Conservation (phyloP, 2,888 invertebrate genomes). For the Magallana nippona region DNA sequence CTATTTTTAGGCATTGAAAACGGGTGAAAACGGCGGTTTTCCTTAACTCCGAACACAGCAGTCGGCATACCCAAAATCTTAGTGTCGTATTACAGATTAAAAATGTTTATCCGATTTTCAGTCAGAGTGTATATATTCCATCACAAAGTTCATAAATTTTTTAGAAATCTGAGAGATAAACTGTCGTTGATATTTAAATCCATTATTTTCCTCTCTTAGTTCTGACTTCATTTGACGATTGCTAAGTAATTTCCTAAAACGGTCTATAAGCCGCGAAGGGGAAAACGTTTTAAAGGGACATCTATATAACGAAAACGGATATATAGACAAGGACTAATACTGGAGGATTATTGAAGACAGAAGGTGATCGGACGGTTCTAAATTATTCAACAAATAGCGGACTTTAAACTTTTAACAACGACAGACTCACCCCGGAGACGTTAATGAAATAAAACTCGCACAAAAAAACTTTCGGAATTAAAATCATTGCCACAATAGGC, state of each 20-base stretch:
- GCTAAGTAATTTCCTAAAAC: slow-evolving; percentile 20
- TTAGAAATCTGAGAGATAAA: slow-evolving; percentile 17
- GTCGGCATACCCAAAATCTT: slow-evolving; percentile 13
- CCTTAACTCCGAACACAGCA: slow-evolving; percentile 11
- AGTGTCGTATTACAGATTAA: neutral
- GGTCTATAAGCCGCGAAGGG: neutral
- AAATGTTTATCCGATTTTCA: neutral
- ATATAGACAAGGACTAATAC: neutral
- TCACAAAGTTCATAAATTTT: slow-evolving; percentile 5
- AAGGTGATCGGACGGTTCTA: neutral
- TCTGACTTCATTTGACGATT: slow-evolving; percentile 19
- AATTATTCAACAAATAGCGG: slow-evolving; percentile 3
- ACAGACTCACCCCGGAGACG: slow-evolving; percentile 10
- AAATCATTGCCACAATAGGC: slow-evolving; percentile 22
- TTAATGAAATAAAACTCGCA: slow-evolving; percentile 21
- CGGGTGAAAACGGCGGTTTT: slow-evolving; percentile 25
- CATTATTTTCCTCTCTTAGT: neutral
- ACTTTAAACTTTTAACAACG: neutral
- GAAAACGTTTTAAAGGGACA: slow-evolving; percentile 28
- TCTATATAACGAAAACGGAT: slow-evolving; percentile 1
- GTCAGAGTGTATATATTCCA: neutral
- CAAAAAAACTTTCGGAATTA: neutral
- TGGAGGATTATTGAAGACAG: neutral
- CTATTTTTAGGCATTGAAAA: slow-evolving; percentile 7
- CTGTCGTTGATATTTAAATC: slow-evolving; percentile 22